Evolutionary conservation across 2,888 invertebrate genomes (phyloP).

Genomic region (Alsophila aescularia): DNA sequence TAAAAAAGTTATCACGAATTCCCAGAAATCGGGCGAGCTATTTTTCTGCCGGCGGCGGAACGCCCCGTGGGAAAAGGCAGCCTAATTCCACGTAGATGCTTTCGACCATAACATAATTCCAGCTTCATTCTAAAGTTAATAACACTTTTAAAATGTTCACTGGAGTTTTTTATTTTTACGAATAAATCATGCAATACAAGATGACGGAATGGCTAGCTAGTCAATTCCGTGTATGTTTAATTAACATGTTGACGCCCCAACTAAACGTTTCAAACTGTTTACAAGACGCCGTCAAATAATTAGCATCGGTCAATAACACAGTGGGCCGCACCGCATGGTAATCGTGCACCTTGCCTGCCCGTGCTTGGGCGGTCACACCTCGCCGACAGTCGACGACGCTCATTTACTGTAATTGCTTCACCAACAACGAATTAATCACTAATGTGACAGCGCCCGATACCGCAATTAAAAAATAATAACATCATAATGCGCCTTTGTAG

Average conservation of each 20-base stretch:
- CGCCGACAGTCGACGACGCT: constrained; percentile 60
- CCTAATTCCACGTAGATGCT: constrained; percentile 55
- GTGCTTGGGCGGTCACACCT: constrained; percentile 60
- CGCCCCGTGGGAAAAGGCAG: constrained; percentile 69
- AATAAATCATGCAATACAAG: constrained; percentile 33
- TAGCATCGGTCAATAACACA: constrained; percentile 70
- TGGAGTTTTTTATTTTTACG: constrained; percentile 10
- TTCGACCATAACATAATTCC: constrained; percentile 52
- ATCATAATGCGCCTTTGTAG: constrained; percentile 50
- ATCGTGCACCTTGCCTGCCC: constrained; percentile 47
- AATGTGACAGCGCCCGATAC: constrained; percentile 70
- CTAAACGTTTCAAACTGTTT: constrained; percentile 54
- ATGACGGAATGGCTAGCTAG: constrained; percentile 36
- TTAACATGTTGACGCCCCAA: constrained; percentile 50
- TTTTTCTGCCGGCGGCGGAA: constrained; percentile 70
- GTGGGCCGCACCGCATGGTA: constrained; percentile 59
- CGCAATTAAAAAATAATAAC: constrained; percentile 58
- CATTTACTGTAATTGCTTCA: constrained; percentile 72
- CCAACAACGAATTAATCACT: constrained; percentile 75
- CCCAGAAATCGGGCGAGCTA: constrained; percentile 75
- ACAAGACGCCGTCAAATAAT: constrained; percentile 69
- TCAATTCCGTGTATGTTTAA: constrained; percentile 43
- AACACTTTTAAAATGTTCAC: constrained; percentile 5
- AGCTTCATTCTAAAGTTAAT: constrained; percentile 34
- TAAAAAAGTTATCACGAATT: constrained; percentile 81